Conservation (phyloP, 2,113 vertebrate species). For the Burhinus oedicnemus region DNA sequence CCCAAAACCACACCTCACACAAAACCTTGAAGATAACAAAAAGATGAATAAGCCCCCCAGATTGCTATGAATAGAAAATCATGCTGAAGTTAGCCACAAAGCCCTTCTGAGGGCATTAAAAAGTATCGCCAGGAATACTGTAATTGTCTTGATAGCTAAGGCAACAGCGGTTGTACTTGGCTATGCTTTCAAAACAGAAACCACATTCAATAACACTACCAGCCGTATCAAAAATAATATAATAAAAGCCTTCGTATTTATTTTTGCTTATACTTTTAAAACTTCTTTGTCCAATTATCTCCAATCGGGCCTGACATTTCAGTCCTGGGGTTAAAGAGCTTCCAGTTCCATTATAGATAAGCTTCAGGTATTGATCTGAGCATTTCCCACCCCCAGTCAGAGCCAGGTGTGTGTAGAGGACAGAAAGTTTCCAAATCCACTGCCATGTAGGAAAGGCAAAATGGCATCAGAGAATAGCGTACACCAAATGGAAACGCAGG, state of each 20-base stretch:
- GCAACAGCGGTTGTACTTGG: not conserved
- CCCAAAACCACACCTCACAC: too few relatives aligned
- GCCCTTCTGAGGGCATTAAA: not conserved
- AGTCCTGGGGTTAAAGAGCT: conserved; percentile 35
- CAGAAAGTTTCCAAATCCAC: not conserved
- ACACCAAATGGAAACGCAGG: not conserved
- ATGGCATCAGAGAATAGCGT: not conserved
- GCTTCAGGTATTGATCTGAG: conserved; percentile 51
- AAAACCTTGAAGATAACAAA: not conserved
- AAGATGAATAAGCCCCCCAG: not conserved
- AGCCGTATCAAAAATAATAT: not conserved
- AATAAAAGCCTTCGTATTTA: not conserved
- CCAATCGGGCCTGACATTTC: not conserved
- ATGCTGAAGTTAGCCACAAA: not conserved
- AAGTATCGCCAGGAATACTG: not conserved
- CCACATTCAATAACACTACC: not conserved
- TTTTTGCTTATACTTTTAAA: not conserved
- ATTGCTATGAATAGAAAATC: not conserved
- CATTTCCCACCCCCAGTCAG: not conserved
- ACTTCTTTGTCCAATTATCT: conserved; percentile 34
- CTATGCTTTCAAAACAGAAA: not conserved
- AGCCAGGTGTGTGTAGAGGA: not conserved
- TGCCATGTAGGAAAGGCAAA: not conserved
- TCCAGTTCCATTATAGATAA: conserved; percentile 61
- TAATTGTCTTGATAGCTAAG: not conserved